phyloP scores from a whole-genome alignment of 35 echinoderm and acorn worm species.

The Heliocidaris erythrogramma region DNA sequence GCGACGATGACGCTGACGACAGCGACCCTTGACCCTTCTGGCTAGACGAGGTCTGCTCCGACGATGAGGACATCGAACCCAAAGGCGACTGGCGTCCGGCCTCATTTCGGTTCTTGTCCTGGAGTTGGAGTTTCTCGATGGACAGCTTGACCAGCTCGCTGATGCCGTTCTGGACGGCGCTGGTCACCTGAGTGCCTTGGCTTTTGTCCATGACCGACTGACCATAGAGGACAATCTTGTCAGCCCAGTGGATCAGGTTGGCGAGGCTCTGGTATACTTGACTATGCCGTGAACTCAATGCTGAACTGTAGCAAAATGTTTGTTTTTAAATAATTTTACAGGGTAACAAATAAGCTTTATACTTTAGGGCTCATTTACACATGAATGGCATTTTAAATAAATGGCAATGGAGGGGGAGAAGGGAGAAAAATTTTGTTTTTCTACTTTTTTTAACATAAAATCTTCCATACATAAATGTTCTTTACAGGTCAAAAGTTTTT shows the following conservation, averaged over 20 bases:
- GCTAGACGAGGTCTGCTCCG: constrained; percentile 44
- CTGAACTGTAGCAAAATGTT: constrained; percentile 47
- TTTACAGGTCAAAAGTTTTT: too few relatives aligned
- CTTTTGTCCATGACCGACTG: constrained; percentile 52
- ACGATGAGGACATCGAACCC: not conserved
- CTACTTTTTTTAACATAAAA: too few relatives aligned
- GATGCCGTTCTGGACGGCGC: constrained; percentile 65
- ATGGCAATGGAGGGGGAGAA: too few relatives aligned
- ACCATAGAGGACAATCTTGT: constrained; percentile 90
- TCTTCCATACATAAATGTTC: too few relatives aligned
- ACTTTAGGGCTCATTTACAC: not conserved
- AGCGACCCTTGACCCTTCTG: constrained; percentile 29
- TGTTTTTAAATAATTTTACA: too few relatives aligned
- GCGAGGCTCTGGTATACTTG: constrained; percentile 91
- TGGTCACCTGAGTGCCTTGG: constrained; percentile 63
- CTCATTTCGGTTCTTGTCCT: constrained; percentile 54
- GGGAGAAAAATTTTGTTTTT: too few relatives aligned
- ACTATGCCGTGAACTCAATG: constrained; percentile 75
- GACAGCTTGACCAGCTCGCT: constrained; percentile 71
- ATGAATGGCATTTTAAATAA: too few relatives aligned
- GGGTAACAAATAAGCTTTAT: not conserved
- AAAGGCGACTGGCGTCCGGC: constrained; percentile 4
- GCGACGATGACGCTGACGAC: not conserved
- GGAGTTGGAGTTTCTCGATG: constrained; percentile 73
- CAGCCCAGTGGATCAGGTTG: constrained; percentile 93